phyloP scores from a whole-genome alignment of 2,888 invertebrate species.

The Metacarcinus magister region DNA sequence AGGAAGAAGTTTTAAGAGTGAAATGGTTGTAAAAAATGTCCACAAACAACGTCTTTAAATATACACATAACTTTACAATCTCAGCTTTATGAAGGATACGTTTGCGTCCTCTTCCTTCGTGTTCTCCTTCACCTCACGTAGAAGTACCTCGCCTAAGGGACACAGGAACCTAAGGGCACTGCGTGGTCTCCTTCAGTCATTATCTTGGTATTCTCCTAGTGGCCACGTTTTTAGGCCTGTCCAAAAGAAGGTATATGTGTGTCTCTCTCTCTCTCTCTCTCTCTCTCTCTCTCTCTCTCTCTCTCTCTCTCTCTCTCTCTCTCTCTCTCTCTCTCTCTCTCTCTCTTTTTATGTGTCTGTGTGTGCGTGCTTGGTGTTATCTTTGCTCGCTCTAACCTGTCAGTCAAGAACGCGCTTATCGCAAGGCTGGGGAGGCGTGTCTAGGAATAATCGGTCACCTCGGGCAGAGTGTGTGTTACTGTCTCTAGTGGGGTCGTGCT shows the following conservation, averaged over 20 bases:
- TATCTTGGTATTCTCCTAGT: too few relatives aligned
- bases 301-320: slow-evolving; percentile 21
- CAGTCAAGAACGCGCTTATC: not conserved
- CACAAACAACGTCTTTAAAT: not conserved
- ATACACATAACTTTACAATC: not conserved
- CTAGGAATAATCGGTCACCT: slow-evolving; percentile 14
- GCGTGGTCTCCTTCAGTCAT: not conserved
- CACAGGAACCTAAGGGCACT: not conserved
- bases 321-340: not conserved
- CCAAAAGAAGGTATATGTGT: too few relatives aligned
- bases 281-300: slow-evolving; percentile 26
- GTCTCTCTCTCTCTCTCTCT: too few relatives aligned
- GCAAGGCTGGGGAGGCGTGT: not conserved
- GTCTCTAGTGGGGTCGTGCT: too few relatives aligned
- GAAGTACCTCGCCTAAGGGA: not conserved
- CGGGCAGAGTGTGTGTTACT: not conserved
- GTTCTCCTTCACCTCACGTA: not conserved
- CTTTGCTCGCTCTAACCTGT: not conserved
- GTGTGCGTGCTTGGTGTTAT: not conserved
- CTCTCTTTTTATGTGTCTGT: not conserved
- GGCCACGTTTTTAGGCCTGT: too few relatives aligned
- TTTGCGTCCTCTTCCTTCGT: not conserved
- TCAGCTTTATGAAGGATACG: not conserved
- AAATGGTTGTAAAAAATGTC: not conserved
- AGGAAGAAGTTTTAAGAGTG: too few relatives aligned